Evolutionary conservation across 2,113 vertebrate species (phyloP), one percentile per base, ranked within the genome.

Genomic region (Morone saxatilis): DNA sequence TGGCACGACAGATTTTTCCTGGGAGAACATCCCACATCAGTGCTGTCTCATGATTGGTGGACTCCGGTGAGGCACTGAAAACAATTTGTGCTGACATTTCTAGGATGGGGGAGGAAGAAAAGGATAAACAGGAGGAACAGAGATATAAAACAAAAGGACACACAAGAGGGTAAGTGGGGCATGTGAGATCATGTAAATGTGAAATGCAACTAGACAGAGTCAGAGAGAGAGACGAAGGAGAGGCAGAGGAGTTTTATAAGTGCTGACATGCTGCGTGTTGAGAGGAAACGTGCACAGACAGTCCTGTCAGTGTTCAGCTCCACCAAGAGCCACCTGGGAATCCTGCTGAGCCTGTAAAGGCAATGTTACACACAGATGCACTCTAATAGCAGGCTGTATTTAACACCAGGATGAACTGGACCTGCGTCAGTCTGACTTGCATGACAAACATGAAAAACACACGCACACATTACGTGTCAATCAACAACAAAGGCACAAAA

Each of bases 241-340:
- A 71, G 62, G 57, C 14, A 40, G 62, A 41, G 65, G 80, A 69
- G 78, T 11, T 67, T 50, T 57, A 86, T 61, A 69, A 86, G 83
- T 31, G 80, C 68, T 57, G 77, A 88, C 79, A 56, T 31, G 80
- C 54, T 78, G 86, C 10, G 20, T 59, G 73, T 56, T 60, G 56
- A 76, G 63, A 77, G 81, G 72, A 86, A 81, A 84, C 57, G 10
- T 71, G 68, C 79, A 81, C 70, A 80, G 76, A 70, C 80, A 47
- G 67, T 78, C 56, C 74, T 77, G 79, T 73, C 68, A 66, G 68
- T 22, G 72, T 40, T 78, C 63, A 12, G 51, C 22, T 77, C 50
- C 78, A 56, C 41, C 20, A 11, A 45, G 40, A 72, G 57, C 43
- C 71, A 86, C 88, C 91, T 81, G 88, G 81, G 73, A 86, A 40